Conservation (phyloP, 1,140 invertebrate species). For the Zaprionus davidi region DNA sequence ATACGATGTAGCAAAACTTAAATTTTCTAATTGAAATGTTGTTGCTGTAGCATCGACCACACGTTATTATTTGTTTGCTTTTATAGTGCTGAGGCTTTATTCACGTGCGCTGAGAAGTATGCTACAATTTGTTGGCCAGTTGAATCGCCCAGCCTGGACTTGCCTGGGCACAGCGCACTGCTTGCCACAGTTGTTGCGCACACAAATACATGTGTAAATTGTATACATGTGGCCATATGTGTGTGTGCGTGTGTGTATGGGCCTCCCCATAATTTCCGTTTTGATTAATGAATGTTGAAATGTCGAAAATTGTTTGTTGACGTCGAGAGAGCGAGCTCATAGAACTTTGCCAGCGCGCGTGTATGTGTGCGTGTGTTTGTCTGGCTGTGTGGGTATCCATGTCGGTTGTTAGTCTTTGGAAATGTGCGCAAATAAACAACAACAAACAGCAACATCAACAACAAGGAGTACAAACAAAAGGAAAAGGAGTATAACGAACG, state of each 20-base stretch:
- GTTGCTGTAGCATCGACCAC: neutral
- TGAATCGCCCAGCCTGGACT: neutral
- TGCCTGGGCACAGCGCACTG: neutral
- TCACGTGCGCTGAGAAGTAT: constrained; percentile 23
- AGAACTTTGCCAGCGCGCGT: constrained; percentile 22
- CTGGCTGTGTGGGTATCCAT: constrained; percentile 1
- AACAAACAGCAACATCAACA: constrained; percentile 23
- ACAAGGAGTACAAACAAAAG: constrained; percentile 26
- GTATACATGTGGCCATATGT: neutral
- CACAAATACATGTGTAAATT: constrained; percentile 1
- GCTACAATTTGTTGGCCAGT: constrained; percentile 29
- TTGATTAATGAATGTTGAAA: constrained; percentile 73
- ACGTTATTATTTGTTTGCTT: neutral
- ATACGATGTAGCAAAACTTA: neutral
- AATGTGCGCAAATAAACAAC: constrained; percentile 51
- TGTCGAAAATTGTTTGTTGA: constrained; percentile 71
- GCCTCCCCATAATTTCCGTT: constrained; percentile 64
- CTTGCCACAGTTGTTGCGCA: neutral
- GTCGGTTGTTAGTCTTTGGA: constrained; percentile 45
- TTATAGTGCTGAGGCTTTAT: neutral
- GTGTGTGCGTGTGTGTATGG: constrained; percentile 9
- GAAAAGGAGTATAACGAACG: constrained; percentile 39
- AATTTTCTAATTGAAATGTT: neutral
- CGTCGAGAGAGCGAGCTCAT: constrained; percentile 44
- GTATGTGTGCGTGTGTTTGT: constrained; percentile 18